Evolutionary conservation across 2,888 invertebrate species (phyloP), one percentile per base, ranked within the genome.

Genomic region (Diplazon laetatorius): DNA sequence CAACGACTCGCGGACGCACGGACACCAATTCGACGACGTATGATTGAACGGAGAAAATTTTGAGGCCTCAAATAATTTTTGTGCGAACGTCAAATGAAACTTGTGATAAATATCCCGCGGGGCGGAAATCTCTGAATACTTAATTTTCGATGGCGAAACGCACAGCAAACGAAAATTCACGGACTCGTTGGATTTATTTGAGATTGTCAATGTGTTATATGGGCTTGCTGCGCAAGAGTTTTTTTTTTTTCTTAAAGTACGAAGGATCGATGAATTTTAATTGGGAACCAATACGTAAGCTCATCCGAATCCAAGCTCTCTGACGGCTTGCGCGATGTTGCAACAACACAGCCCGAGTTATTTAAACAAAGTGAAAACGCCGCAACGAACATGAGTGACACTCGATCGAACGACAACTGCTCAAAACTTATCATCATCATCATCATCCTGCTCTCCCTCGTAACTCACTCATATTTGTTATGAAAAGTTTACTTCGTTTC

Each of bases 351-450:
- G 35, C 14, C 39, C 46, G 50, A 46, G 12, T 16, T 65, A 42
- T 44, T 69, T 37, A 20, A 39, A 74, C 44, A 18, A 37, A 72
- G 60, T 73, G 59, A 35, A 76, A 76, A 71, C 50, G 71, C 72
- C 57, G 78, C 78, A 79, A 79, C 78, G 78, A 79, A 79, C 63
- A 63, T 63, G 75, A 76, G 75, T 76, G 52, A 60, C 68, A 68
- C 71, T 79, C 78, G 78, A 79, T 68, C 78, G n/a, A 75, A 79
- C 75, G 9, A 72, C n/a, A n/a, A 76, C 71, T 68, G 78, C 78
- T 79, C 78, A 76, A 75, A 62, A 6, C 55, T 60, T n/a, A n/a
- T 52, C 18, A 30, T 30, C 30, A 2, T 30, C 30, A 30, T 30
- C 30, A 30, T 30, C 6, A 5, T 30, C 6, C 6, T 30, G 4